Evolutionary conservation across 1,140 invertebrate genomes (phyloP).

Genomic region (Trichogramma pretiosum): DNA sequence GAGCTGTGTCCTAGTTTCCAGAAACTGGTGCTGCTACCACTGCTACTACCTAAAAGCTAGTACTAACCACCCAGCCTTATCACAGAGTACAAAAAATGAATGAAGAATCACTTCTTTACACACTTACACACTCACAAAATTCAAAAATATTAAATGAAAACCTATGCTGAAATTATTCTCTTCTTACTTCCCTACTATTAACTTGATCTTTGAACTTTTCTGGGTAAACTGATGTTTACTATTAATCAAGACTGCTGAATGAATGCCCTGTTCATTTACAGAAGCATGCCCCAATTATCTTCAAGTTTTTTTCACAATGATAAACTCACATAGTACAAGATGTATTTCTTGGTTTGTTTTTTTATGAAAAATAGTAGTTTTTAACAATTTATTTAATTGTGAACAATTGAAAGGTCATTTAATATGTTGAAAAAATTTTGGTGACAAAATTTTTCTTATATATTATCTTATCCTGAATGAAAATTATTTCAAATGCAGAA

Average conservation of each 20-base stretch:
- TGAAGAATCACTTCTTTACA: background rate
- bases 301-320: constrained; percentile 7
- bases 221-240: constrained; percentile 14
- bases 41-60: background rate
- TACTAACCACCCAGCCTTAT: background rate
- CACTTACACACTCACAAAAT: too few relatives aligned
- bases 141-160: background rate
- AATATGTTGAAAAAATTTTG: background rate
- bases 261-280: constrained; percentile 15
- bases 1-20: too few relatives aligned
- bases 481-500: background rate
- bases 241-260: constrained; percentile 19
- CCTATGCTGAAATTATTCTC: background rate
- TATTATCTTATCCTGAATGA: background rate
- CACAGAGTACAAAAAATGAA: background rate
- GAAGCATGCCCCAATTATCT: constrained; percentile 13
- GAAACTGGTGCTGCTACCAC: background rate
- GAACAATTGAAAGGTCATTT: background rate
- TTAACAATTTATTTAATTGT: background rate
- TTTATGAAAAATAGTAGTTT: background rate
- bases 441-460: background rate
- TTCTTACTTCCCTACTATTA: constrained; percentile 3
- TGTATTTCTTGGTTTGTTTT: background rate
- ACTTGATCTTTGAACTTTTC: constrained; percentile 17
- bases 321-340: constrained; percentile 7